Evolutionary conservation across 2,888 invertebrate species (phyloP).

Genomic region (Xiphydria camelus): DNA sequence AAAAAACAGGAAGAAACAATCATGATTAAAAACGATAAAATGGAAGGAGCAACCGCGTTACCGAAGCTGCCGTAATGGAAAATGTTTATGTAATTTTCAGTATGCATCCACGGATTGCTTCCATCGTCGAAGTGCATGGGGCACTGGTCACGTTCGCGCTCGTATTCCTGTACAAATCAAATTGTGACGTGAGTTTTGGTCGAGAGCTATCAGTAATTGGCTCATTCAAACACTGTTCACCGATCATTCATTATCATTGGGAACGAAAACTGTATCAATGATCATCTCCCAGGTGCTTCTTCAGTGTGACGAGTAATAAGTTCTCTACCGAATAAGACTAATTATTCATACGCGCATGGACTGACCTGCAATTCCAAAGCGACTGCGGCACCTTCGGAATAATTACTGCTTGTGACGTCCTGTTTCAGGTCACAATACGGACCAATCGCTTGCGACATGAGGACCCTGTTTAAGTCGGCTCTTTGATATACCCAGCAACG

Average conservation of each 20-base stretch:
- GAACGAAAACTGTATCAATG: too few relatives aligned
- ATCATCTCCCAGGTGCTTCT: too few relatives aligned
- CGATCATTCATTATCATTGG: too few relatives aligned
- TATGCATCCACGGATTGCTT: conserved; percentile 77
- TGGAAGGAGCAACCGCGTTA: background rate
- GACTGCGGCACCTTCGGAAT: conserved; percentile 91
- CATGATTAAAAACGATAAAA: too few relatives aligned
- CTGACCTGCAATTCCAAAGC: conserved; percentile 80
- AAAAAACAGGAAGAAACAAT: too few relatives aligned
- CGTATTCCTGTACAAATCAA: conserved; percentile 47
- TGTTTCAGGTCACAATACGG: conserved; percentile 89
- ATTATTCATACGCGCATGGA: too few relatives aligned
- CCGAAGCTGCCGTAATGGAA: conserved; percentile 65
- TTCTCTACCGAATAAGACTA: background rate
- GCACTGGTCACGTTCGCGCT: conserved; percentile 80
- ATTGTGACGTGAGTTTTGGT: background rate
- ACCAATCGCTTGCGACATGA: conserved; percentile 85
- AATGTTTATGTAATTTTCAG: conserved; percentile 73
- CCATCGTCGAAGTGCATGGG: conserved; percentile 98
- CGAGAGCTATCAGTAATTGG: too few relatives aligned
- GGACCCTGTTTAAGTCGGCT: conserved; percentile 86
- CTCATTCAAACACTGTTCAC: too few relatives aligned
- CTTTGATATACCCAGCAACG: conserved; percentile 98
- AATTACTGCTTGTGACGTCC: conserved; percentile 85
- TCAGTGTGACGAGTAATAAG: too few relatives aligned